Conservation (phyloP, 2,113 vertebrate species). For the Rhinolophus sinicus region DNA sequence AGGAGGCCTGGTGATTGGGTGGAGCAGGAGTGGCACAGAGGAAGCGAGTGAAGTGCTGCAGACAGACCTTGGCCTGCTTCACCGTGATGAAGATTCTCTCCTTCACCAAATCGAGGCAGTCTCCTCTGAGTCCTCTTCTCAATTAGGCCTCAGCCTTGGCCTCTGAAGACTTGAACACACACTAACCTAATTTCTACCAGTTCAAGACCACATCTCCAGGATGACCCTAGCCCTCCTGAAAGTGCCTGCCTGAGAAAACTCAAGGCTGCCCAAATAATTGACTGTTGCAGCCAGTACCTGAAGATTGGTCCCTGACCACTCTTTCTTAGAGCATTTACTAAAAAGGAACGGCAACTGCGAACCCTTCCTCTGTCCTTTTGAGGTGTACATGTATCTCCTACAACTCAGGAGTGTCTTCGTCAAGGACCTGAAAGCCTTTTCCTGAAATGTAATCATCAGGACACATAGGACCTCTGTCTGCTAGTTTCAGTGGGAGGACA, state of each 20-base stretch:
- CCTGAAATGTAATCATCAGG: neutral
- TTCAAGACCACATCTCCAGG: neutral
- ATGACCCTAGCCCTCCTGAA: accelerated
- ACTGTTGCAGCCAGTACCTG: neutral
- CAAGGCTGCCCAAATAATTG: neutral
- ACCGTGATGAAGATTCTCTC: neutral
- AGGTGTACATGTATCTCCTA: neutral
- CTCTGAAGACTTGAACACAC: neutral
- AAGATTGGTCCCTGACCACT: neutral
- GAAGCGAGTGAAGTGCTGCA: neutral
- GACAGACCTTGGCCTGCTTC: neutral
- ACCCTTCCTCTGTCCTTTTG: neutral
- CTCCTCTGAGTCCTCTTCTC: neutral
- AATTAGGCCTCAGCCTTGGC: neutral
- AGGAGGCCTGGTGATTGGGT: neutral
- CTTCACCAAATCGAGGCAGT: neutral
- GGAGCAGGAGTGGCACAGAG: too few species aligned
- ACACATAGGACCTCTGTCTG: neutral
- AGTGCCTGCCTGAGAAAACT: neutral
- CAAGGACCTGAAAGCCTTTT: neutral
- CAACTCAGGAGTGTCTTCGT: neutral
- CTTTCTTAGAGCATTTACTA: neutral
- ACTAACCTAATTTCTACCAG: neutral
- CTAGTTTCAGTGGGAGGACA: neutral
- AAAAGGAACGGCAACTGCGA: accelerated